These are phyloP conservation scores for Gopherus flavomarginatus DNA, from an alignment of 2,113 vertebrate species.

Conservation along the genomic window DNA sequence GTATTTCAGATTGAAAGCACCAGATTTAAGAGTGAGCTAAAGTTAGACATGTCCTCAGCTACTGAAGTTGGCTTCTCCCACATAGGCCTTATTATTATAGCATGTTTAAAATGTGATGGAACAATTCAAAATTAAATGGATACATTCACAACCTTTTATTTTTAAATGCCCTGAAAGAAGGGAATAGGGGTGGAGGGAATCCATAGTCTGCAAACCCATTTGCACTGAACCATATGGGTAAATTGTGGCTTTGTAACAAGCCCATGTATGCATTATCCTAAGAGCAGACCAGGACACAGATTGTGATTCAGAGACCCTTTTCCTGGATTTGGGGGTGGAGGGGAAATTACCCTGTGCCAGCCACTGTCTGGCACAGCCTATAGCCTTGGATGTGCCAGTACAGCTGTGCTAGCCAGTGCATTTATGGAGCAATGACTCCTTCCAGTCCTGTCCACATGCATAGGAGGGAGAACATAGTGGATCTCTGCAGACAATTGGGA, in stretches of 20 bases:
- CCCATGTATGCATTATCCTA: not conserved
- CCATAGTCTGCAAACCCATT: not conserved
- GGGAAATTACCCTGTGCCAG: accelerated
- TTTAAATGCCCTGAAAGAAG: not conserved
- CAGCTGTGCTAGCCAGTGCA: not conserved
- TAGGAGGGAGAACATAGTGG: not conserved
- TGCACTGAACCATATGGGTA: not conserved
- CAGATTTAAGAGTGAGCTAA: not conserved
- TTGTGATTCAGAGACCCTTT: not conserved
- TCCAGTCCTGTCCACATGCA: not conserved
- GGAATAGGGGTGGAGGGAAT: not conserved
- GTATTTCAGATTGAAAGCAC: not conserved
- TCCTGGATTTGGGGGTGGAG: not conserved
- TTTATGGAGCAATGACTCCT: accelerated
- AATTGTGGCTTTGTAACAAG: not conserved
- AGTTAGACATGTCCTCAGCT: not conserved
- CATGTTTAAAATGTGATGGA: not conserved
- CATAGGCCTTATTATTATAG: not conserved
- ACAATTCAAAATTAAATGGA: not conserved
- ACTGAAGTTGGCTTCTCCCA: not conserved
- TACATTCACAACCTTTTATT: not conserved
- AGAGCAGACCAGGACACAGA: not conserved
- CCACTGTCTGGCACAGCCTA: not conserved
- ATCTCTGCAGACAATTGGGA: accelerated
- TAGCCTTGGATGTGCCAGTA: not conserved